Percentiles rank a stretch among this genome's conserved stretches.
Conservation (phyloP, 2,888 invertebrate genomes). For the Bugula neritina region DNA sequence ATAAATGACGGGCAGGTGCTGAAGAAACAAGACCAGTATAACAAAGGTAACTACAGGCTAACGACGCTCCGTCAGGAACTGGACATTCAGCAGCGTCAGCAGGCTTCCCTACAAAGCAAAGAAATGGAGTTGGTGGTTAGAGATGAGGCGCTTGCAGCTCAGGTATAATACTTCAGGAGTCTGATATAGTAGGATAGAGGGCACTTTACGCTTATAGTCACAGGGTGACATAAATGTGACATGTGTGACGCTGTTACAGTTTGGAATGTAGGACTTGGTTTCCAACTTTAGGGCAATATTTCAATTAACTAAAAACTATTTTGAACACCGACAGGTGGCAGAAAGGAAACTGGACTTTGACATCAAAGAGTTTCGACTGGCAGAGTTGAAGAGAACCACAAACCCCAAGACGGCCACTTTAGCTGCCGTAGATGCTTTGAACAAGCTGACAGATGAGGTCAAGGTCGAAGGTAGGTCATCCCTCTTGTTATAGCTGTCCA, state of each 20-base stretch:
- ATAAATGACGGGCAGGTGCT: no score
- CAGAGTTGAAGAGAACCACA: conserved; percentile 1
- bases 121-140: conserved; percentile 20
- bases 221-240: no score
- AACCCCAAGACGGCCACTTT: conserved; percentile 16
- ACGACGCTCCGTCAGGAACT: background rate
- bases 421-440: conserved; percentile 6
- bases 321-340: no score
- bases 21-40: conserved; percentile 19
- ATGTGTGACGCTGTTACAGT: background rate
- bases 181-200: no score
- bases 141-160: background rate
- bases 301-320: no score
- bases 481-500: no score
- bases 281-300: no score
- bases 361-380: conserved; percentile 23
- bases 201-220: no score
- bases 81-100: conserved; percentile 1
- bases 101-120: conserved; percentile 13
- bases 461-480: conserved; percentile 6
- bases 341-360: conserved; percentile 23
- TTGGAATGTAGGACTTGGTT: background rate
- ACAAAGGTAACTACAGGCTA: conserved; percentile 13
- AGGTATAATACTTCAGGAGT: background rate
- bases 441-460: conserved; percentile 15